These are phyloP conservation scores for Cariama cristata DNA, from an alignment of 2,113 vertebrate species.

Conservation along the genomic window DNA sequence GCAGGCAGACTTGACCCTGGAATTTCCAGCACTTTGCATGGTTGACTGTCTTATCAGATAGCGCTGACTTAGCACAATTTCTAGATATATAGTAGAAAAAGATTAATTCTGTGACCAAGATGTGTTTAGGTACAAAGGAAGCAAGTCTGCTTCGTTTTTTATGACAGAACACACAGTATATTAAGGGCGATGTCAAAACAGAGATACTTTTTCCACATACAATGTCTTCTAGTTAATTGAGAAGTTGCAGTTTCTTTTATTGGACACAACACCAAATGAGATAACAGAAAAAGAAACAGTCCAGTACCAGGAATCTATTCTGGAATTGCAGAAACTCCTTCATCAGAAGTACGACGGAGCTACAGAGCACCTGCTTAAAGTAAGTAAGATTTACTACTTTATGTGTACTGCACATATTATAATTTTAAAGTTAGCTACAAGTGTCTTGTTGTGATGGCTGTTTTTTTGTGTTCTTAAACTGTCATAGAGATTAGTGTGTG, in stretches of 20 bases:
- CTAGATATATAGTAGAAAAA: background rate
- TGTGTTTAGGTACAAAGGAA: background rate
- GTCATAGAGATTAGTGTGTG: background rate
- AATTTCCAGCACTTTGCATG: background rate
- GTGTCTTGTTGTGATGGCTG: background rate
- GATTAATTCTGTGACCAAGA: background rate
- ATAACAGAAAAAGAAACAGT: slow-evolving; percentile 9
- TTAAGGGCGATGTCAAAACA: background rate
- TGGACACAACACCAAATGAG: slow-evolving; percentile 68
- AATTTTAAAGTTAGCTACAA: background rate
- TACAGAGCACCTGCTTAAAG: slow-evolving; percentile 86
- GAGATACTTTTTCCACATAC: background rate
- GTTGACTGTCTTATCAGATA: background rate
- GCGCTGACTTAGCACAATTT: background rate
- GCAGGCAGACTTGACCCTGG: background rate
- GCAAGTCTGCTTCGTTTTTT: background rate
- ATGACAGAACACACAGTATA: background rate
- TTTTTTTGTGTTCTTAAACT: background rate
- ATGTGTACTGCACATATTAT: rapidly evolving
- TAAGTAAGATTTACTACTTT: slow-evolving; percentile 31
- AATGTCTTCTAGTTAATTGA: slow-evolving; percentile 81
- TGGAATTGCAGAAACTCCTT: slow-evolving; percentile 80
- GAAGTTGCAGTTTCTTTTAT: slow-evolving; percentile 81
- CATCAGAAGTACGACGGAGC: slow-evolving; percentile 77
- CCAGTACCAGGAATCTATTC: slow-evolving; percentile 77